Evolutionary conservation across 1,140 invertebrate species (phyloP).

Genomic region (Drosophila oshimai): DNA sequence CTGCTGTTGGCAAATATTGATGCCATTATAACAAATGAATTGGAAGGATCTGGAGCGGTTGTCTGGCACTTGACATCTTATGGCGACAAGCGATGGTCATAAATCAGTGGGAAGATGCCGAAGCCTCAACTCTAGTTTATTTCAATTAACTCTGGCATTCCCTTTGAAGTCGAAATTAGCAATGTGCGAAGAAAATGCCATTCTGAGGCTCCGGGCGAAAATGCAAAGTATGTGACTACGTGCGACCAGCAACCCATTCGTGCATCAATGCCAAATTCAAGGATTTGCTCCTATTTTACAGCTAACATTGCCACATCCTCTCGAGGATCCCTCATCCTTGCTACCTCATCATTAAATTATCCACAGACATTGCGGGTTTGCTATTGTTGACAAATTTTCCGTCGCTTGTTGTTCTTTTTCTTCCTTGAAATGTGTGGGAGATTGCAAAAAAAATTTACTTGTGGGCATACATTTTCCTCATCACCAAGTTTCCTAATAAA

Average conservation of each 20-base stretch:
- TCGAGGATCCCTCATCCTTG: neutral
- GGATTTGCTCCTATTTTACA: neutral
- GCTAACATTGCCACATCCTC: slow-evolving; percentile 5
- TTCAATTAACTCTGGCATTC: slow-evolving; percentile 47
- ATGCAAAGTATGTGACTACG: slow-evolving; percentile 60
- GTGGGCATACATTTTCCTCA: slow-evolving; percentile 37
- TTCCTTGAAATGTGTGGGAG: slow-evolving; percentile 16
- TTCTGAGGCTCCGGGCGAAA: neutral
- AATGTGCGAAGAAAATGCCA: neutral
- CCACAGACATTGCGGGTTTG: slow-evolving; percentile 57
- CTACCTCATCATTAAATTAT: slow-evolving; percentile 65
- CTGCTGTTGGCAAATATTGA: slow-evolving; percentile 65
- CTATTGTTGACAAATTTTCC: slow-evolving; percentile 70
- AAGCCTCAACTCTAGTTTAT: neutral
- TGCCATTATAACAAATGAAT: slow-evolving; percentile 62
- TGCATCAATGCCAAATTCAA: slow-evolving; percentile 36
- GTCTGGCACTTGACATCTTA: slow-evolving; percentile 10
- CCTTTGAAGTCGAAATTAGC: slow-evolving; percentile 57
- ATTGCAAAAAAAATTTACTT: slow-evolving; percentile 12
- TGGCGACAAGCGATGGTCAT: slow-evolving; percentile 18
- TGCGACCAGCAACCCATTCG: slow-evolving; percentile 54
- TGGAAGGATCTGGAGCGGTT: slow-evolving; percentile 39
- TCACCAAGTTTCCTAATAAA: slow-evolving; percentile 28
- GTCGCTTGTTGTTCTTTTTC: slow-evolving; percentile 5
- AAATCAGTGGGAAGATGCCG: slow-evolving; percentile 8